phyloP scores from a whole-genome alignment of 2,888 invertebrate genomes.

The Exephanes ischioxanthus region DNA sequence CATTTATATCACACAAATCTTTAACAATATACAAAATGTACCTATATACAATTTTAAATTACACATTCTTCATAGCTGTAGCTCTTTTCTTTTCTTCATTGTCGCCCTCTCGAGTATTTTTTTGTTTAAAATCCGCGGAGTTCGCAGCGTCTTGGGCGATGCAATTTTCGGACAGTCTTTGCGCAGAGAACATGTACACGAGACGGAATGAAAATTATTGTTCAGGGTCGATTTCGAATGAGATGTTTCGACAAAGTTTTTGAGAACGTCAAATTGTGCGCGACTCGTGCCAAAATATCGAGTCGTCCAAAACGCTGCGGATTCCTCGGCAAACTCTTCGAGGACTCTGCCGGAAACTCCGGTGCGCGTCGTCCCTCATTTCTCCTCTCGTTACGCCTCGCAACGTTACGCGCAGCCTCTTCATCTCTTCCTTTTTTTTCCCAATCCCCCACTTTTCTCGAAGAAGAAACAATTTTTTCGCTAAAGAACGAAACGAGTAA shows the following conservation, averaged over 20 bases:
- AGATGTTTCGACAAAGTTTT: constrained; percentile 1
- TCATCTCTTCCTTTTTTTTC: constrained; percentile 42
- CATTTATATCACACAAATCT: constrained; percentile 85
- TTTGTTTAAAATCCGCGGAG: constrained; percentile 26
- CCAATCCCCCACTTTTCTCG: constrained; percentile 50
- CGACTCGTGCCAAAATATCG: constrained; percentile 31
- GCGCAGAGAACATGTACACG: background rate
- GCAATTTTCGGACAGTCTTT: background rate
- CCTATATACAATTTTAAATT: constrained; percentile 85
- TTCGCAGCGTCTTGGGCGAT: constrained; percentile 10
- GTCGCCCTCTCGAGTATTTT: constrained; percentile 34
- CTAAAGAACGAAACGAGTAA: constrained; percentile 81
- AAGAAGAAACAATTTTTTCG: constrained; percentile 65
- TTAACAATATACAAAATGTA: constrained; percentile 85
- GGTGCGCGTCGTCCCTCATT: constrained; percentile 41
- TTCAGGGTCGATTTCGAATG: background rate
- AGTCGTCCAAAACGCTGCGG: constrained; percentile 13
- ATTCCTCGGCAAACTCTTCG: constrained; percentile 46
- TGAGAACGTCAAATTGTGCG: constrained; percentile 20
- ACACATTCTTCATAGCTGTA: constrained; percentile 77
- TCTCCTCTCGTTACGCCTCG: constrained; percentile 20
- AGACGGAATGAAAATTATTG: constrained; percentile 30
- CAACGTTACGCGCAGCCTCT: constrained; percentile 24
- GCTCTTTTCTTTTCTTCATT: constrained; percentile 46
- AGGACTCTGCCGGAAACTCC: constrained; percentile 36